Conservation (phyloP, 2,888 invertebrate genomes). For the Diaprepes abbreviatus region DNA sequence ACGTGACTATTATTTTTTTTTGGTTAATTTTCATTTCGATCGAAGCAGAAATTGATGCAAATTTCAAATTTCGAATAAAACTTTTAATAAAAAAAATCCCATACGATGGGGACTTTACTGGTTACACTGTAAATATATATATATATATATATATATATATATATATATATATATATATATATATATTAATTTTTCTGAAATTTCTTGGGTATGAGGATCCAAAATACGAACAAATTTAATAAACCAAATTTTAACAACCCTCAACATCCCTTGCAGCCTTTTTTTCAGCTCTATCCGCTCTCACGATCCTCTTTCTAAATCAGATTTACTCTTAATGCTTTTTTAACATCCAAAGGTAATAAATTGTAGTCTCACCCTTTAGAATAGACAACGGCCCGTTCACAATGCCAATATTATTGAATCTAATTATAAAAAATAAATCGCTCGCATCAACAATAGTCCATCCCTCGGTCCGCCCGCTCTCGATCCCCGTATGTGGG, state of each 20-base stretch:
- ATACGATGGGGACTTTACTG: too few relatives aligned
- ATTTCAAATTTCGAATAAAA: too few relatives aligned
- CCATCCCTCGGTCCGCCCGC: constrained; percentile 10
- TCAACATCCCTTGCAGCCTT: constrained; percentile 24
- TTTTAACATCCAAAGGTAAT: constrained; percentile 52
- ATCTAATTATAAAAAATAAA: constrained; percentile 66
- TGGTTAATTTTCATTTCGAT: too few relatives aligned
- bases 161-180: too few relatives aligned
- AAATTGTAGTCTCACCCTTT: constrained; percentile 49
- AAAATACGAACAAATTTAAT: constrained; percentile 32
- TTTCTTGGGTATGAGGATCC: too few relatives aligned
- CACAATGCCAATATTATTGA: constrained; percentile 57
- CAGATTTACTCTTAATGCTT: constrained; percentile 51
- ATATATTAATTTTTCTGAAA: too few relatives aligned
- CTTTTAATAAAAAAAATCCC: too few relatives aligned
- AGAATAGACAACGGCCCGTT: constrained; percentile 47
- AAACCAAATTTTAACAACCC: constrained; percentile 32
- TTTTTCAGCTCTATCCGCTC: constrained; percentile 35
- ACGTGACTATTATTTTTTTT: too few relatives aligned
- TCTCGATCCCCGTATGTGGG: constrained; percentile 58
- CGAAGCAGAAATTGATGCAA: too few relatives aligned
- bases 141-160: too few relatives aligned
- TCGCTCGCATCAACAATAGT: constrained; percentile 54
- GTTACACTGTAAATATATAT: too few relatives aligned
- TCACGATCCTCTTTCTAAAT: constrained; percentile 48